Base-by-base conservation (phyloP, 37 sponge, comb jelly and placozoan species). In the Aplysina aerophoba region DNA sequence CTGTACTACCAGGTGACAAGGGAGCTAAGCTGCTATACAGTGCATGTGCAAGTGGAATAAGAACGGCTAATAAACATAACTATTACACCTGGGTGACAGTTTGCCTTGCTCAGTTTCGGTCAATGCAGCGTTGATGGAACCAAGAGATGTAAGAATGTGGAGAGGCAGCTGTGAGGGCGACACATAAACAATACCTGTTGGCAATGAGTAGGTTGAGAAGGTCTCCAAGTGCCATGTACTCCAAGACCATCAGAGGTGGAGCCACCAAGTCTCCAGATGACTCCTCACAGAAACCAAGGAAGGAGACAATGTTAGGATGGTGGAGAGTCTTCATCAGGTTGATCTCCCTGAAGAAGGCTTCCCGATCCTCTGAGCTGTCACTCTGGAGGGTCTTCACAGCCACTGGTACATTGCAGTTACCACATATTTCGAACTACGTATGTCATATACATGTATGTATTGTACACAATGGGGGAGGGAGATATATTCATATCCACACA, bases 291-390 rank as follows among this genome's bases (percentile, higher is more conserved):
- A 34, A 69, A 0, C 71, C 71, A 15, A 69, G 34, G 71, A 69
- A 69, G 34, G 71, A 69, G 33, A 69, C 71, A 69, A 69, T 69
- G 71, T 69, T 69, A 4, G 71, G 71, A 69, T 69, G 71, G 34
- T 69, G 34, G 34, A 69, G 71, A 69, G 28, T 69, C 71, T 28
- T 69, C 71, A 69, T 69, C 71, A 69, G 31, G 28, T 69, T 6
- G 4, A 69, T 69, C 34, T 69, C 71, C 19, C 1, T 35, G 34
- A 69, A 69, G 71, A 69, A 69, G 27, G 71, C 28, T 27, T 69
- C 71, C 33, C 30, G 4, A 28, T 27, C 33, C 33, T 69, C 71
- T 30, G 71, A 17, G 17, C 34, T 69, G 31, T 69, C 71, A 69
- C 71, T 69, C 34, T 69, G 71, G 31, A 69, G 71, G 17, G 34